phyloP scores from a whole-genome alignment of 2,113 vertebrate genomes.

The Crotalus tigris region DNA sequence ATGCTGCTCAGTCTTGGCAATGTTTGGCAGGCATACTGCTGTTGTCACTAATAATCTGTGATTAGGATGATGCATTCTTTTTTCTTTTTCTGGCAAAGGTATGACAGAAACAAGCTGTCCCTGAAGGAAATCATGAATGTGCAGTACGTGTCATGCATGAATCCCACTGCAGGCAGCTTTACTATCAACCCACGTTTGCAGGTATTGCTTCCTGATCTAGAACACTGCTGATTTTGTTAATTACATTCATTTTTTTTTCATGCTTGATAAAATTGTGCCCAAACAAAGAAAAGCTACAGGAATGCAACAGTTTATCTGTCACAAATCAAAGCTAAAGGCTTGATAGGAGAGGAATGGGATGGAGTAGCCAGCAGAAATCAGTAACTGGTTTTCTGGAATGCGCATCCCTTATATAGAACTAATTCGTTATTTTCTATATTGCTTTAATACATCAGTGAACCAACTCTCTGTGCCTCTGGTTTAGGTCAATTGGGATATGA shows the following conservation, averaged over 20 bases:
- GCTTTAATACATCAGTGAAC: background rate
- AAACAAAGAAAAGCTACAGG: background rate
- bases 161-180: slow-evolving; percentile 91
- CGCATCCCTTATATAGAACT: background rate
- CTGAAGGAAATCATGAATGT: slow-evolving; percentile 89
- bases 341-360: background rate
- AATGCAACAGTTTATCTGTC: background rate
- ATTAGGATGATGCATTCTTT: background rate
- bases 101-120: slow-evolving; percentile 87
- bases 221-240: rapidly evolving
- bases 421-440: background rate
- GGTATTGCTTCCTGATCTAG: slow-evolving; percentile 62
- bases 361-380: background rate
- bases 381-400: background rate
- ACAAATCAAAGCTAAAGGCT: background rate
- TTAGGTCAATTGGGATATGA: background rate
- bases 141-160: slow-evolving; percentile 97
- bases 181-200: slow-evolving; percentile 95
- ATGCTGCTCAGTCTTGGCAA: slow-evolving; percentile 1
- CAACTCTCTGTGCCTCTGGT: background rate
- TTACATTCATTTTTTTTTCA: background rate
- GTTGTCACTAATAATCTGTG: background rate
- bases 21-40: background rate
- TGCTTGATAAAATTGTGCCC: background rate
- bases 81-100: slow-evolving; percentile 71